Percentiles rank a stretch among this genome's conserved stretches.
These are phyloP conservation scores for Macrotis lagotis DNA, from an alignment of 2,113 vertebrate genomes.

Conservation along the genomic window DNA sequence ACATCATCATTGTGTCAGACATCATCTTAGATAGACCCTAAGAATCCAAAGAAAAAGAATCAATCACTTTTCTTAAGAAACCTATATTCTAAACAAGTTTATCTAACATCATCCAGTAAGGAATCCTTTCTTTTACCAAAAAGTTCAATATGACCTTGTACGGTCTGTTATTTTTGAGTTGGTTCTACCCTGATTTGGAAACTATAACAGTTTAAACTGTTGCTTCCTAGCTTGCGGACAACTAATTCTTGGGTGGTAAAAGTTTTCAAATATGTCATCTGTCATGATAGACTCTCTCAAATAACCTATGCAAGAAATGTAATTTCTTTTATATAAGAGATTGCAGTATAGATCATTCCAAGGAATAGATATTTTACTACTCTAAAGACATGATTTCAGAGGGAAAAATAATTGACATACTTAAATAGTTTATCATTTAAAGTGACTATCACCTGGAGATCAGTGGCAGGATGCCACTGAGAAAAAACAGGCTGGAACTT, in stretches of 20 bases:
- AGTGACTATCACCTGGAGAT: background rate
- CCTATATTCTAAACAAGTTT: background rate
- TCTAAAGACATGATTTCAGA: background rate
- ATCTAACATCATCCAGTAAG: background rate
- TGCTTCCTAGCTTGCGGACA: background rate
- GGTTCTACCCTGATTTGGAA: background rate
- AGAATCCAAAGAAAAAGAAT: background rate
- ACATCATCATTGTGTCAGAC: background rate
- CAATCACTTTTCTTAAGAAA: background rate
- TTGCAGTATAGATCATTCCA: background rate
- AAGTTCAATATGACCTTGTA: background rate
- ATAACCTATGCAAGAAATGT: background rate
- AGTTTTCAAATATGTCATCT: background rate
- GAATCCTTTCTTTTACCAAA: background rate
- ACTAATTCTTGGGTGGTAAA: background rate
- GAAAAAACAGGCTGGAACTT: background rate
- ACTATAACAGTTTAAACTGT: background rate
- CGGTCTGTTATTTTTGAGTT: background rate
- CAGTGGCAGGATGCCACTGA: background rate
- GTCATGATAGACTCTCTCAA: background rate
- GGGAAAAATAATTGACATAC: background rate
- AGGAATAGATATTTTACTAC: background rate
- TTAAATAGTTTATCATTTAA: background rate
- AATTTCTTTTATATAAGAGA: background rate
- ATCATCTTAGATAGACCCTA: background rate